Conservation (phyloP, 1,140 invertebrate genomes). For the Drosophila lacertosa region DNA sequence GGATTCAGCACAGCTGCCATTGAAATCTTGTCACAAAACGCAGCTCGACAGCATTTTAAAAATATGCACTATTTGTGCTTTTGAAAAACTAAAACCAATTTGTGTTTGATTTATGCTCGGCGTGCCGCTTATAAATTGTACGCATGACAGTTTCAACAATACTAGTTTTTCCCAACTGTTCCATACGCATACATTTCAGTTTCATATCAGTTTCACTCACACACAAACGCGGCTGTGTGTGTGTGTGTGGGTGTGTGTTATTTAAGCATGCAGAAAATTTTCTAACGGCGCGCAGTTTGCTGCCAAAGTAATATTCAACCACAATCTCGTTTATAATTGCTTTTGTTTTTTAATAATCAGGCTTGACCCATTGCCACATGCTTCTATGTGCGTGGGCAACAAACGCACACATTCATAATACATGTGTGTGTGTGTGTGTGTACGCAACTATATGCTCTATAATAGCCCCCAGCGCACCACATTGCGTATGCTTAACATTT, state of each 20-base stretch:
- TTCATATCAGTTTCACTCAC: conserved; percentile 57
- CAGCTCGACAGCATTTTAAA: conserved; percentile 14
- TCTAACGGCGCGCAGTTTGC: conserved; percentile 59
- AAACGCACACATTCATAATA: conserved; percentile 7
- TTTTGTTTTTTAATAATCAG: conserved; percentile 81
- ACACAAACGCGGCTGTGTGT: neutral
- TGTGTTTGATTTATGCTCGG: conserved; percentile 49
- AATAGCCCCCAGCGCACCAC: conserved; percentile 39
- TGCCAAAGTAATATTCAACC: conserved; percentile 55
- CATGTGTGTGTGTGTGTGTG: conserved; percentile 10
- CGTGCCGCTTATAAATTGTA: conserved; percentile 44
- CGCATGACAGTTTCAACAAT: conserved; percentile 46
- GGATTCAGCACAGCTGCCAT: too few species aligned
- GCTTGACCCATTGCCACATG: conserved; percentile 55
- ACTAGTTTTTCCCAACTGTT: conserved; percentile 48
- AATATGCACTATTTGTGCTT: conserved; percentile 20
- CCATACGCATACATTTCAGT: conserved; percentile 50
- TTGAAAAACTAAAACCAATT: conserved; percentile 13
- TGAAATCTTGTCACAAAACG: conserved; percentile 15
- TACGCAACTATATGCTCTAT: conserved; percentile 8
- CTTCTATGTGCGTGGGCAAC: neutral
- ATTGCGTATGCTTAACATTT: conserved; percentile 63
- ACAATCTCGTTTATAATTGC: conserved; percentile 67
- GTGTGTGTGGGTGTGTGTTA: conserved; percentile 37
- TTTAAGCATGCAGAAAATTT: conserved; percentile 43